A percentile compares a stretch with the other conserved stretches of the same genome.
Conservation (phyloP, 2,797 vertebrate genomes). For the Garrulus glandarius region DNA sequence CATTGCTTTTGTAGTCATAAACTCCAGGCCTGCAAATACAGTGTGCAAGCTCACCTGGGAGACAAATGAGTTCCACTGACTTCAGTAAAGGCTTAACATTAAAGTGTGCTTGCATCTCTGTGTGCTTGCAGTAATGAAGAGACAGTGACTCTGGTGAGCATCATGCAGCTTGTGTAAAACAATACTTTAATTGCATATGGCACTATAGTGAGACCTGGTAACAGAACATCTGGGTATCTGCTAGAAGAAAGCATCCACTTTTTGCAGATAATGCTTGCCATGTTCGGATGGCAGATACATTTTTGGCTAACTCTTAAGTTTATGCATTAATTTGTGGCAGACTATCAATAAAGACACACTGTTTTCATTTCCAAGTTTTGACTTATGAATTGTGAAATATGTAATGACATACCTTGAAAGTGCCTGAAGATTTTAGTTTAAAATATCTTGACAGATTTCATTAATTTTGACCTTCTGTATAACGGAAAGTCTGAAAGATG, state of each 20-base stretch:
- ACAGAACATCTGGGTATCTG: neutral
- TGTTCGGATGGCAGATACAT: neutral
- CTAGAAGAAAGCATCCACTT: neutral
- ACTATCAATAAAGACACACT: slow-evolving; percentile 54
- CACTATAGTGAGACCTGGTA: neutral
- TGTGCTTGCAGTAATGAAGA: neutral
- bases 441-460: neutral
- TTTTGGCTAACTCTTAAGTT: neutral
- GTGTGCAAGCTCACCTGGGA: neutral
- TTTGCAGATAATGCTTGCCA: neutral
- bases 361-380: slow-evolving; percentile 44
- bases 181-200: neutral
- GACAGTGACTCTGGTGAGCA: neutral
- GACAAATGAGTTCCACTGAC: neutral
- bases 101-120: neutral
- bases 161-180: neutral
- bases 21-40: neutral
- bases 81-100: neutral
- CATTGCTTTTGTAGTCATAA: neutral
- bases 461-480: neutral
- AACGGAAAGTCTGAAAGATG: neutral
- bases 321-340: slow-evolving; percentile 22
- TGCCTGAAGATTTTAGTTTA: neutral
- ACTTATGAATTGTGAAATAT: slow-evolving; percentile 25
- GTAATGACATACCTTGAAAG: neutral